Percentiles rank a stretch among this genome's conserved stretches.
phyloP scores from a whole-genome alignment of 2,797 vertebrate species.

The Meriones psammophilus region DNA sequence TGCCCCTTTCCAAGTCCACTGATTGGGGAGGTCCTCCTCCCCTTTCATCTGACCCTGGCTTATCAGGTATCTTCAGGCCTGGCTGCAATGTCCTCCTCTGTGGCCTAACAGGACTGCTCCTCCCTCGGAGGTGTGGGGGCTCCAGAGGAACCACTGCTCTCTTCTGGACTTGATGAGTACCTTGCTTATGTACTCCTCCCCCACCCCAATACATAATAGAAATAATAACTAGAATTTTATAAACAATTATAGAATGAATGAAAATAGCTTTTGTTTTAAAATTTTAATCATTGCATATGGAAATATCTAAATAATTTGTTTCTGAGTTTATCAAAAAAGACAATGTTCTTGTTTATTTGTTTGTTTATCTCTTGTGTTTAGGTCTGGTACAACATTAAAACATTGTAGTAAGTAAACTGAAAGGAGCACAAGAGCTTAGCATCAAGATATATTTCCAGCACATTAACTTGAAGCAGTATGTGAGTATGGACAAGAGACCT shows the following conservation, averaged over 20 bases:
- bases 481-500: rapidly evolving
- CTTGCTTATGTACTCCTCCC: background rate
- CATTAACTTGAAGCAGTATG: background rate
- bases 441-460: background rate
- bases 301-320: background rate
- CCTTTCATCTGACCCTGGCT: too few species aligned
- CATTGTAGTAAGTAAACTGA: background rate
- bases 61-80: too few species aligned
- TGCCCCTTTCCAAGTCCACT: too few species aligned
- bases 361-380: background rate
- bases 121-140: too few species aligned
- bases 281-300: background rate
- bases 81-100: too few species aligned
- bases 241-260: background rate
- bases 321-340: background rate
- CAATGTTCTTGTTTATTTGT: background rate
- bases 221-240: background rate
- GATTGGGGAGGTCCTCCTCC: too few species aligned
- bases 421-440: background rate
- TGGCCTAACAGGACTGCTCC: too few species aligned
- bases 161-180: background rate
- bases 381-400: background rate
- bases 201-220: background rate
- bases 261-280: slow-evolving; percentile 13
- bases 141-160: background rate